Conservation (phyloP, 2,888 invertebrate genomes). For the Rhagonycha fulva region DNA sequence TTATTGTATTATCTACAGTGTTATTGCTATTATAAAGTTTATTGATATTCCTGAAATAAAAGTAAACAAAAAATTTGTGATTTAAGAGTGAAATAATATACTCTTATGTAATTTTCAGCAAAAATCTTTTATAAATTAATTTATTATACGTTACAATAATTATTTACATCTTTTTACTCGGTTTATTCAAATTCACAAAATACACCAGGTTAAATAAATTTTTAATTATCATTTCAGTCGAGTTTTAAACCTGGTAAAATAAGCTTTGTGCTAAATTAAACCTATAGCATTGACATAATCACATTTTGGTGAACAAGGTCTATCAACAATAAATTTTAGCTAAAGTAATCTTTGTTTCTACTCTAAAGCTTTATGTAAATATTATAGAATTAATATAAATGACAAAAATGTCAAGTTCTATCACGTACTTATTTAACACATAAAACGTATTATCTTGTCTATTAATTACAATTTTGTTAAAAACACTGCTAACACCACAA, state of each 20-base stretch:
- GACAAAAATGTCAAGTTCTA: neutral
- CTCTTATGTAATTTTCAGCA: neutral
- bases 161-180: neutral
- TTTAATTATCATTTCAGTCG: neutral
- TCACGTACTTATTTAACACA: constrained; percentile 13
- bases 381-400: constrained; percentile 15
- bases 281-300: neutral
- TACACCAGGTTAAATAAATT: neutral
- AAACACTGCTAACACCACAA: constrained; percentile 27
- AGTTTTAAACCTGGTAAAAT: neutral
- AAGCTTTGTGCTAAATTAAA: neutral
- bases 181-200: neutral
- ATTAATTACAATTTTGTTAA: constrained; percentile 8
- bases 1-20: neutral
- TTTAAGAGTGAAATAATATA: neutral
- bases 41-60: neutral
- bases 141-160: neutral
- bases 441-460: constrained; percentile 11
- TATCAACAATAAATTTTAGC: constrained; percentile 8
- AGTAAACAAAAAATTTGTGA: neutral
- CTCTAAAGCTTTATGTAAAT: constrained; percentile 21
- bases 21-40: neutral
- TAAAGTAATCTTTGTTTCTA: constrained; percentile 9
- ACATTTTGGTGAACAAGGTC: constrained; percentile 9
- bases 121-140: neutral